Conservation (phyloP, 2,113 vertebrate species). For the Coryphaenoides rupestris region DNA sequence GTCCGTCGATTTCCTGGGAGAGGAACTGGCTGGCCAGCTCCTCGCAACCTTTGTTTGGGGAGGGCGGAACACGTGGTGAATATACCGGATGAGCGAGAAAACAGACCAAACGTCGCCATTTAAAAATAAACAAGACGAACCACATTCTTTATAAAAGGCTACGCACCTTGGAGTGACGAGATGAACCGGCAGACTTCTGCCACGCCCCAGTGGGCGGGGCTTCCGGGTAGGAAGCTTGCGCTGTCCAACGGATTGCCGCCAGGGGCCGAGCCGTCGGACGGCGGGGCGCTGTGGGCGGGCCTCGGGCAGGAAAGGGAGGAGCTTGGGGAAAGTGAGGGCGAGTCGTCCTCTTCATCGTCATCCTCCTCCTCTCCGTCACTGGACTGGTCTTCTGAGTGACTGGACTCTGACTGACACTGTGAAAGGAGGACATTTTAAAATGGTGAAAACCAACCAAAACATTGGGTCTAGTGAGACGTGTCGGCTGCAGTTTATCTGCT, state of each 20-base stretch:
- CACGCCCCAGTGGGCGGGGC: constrained; percentile 90
- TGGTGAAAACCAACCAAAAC: not conserved
- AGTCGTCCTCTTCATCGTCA: constrained; percentile 75
- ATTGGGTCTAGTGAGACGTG: too few relatives aligned
- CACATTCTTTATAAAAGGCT: not conserved
- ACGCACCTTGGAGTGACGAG: constrained; percentile 90
- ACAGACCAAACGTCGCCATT: not conserved
- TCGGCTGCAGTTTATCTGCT: too few relatives aligned
- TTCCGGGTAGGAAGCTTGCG: constrained; percentile 84
- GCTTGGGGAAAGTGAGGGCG: constrained; percentile 86
- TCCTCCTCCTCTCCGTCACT: constrained; percentile 85
- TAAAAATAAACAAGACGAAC: not conserved
- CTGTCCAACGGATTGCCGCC: constrained; percentile 82
- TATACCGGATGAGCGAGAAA: not conserved
- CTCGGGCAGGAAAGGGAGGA: constrained; percentile 81
- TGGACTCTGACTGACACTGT: constrained; percentile 91
- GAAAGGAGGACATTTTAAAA: not conserved
- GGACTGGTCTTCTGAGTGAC: constrained; percentile 90
- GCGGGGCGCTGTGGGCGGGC: constrained; percentile 78
- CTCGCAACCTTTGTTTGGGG: constrained; percentile 81
- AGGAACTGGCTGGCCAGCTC: constrained; percentile 93
- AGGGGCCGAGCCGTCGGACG: constrained; percentile 73
- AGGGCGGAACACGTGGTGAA: too few relatives aligned
- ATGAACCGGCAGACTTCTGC: constrained; percentile 96
- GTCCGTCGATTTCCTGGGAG: constrained; percentile 96